Evolutionary conservation across 2,888 invertebrate species (phyloP).

Genomic region (Blastobasis adustella): DNA sequence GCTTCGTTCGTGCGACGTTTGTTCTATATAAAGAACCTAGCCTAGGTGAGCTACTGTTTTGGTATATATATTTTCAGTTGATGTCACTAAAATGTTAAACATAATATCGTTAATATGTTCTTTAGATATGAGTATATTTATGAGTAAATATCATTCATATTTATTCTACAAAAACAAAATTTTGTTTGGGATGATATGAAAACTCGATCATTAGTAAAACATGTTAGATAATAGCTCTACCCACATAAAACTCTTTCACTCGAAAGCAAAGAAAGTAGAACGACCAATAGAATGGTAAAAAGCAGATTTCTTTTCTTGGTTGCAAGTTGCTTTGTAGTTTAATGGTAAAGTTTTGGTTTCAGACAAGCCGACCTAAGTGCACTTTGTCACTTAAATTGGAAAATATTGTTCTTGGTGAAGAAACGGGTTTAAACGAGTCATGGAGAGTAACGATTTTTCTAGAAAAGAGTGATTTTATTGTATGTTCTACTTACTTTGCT

Average conservation of each 20-base stretch:
- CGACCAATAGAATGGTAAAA: constrained; percentile 20
- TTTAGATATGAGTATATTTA: too few species aligned
- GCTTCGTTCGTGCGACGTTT: too few species aligned
- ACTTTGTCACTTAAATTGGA: constrained; percentile 73
- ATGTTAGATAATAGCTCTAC: background rate
- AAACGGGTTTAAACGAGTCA: constrained; percentile 26
- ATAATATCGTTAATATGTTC: too few species aligned
- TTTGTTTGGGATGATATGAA: background rate
- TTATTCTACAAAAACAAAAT: too few species aligned
- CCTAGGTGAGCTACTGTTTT: too few species aligned
- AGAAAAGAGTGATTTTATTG: constrained; percentile 27
- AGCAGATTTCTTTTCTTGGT: constrained; percentile 27
- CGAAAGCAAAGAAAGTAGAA: constrained; percentile 8
- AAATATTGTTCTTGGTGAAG: constrained; percentile 64
- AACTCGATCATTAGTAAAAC: background rate
- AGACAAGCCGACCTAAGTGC: constrained; percentile 68
- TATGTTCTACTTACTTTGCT: too few species aligned
- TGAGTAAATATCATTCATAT: too few species aligned
- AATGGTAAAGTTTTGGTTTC: constrained; percentile 71
- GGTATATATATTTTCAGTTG: too few species aligned
- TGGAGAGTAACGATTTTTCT: constrained; percentile 36
- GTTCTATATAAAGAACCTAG: too few species aligned
- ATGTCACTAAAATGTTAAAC: too few species aligned
- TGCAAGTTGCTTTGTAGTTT: constrained; percentile 58
- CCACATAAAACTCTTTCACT: constrained; percentile 22